Percentiles rank a stretch among this genome's conserved stretches.
Conservation (phyloP, 2,888 invertebrate species). For the Machimus atricapillus region DNA sequence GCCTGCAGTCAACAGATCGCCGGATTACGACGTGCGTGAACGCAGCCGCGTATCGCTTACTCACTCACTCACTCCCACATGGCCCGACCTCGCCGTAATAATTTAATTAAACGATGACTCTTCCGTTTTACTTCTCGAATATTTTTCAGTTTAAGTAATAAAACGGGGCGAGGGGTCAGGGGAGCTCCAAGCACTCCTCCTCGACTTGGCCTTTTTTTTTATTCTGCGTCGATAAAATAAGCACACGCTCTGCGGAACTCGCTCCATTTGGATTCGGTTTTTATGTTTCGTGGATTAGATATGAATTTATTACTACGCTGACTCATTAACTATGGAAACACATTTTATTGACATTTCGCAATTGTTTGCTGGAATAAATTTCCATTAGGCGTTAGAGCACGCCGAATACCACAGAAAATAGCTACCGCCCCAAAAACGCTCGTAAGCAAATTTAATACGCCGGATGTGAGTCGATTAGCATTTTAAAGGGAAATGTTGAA, state of each 20-base stretch:
- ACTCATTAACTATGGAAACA: neutral
- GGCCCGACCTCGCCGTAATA: neutral
- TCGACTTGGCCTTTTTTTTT: neutral
- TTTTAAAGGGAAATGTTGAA: neutral
- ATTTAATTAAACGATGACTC: slow-evolving; percentile 29
- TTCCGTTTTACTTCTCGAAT: slow-evolving; percentile 11
- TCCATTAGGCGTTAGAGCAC: neutral
- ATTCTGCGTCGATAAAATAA: neutral
- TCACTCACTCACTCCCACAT: slow-evolving; percentile 14
- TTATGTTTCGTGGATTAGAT: neutral
- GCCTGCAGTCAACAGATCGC: neutral
- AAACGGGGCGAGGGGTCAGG: neutral
- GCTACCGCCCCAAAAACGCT: neutral
- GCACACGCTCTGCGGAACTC: neutral
- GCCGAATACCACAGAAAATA: neutral
- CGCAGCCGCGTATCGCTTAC: neutral
- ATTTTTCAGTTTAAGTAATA: slow-evolving; percentile 26
- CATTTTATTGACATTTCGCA: neutral
- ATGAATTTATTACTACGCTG: neutral
- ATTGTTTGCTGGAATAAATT: neutral
- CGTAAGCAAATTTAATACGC: neutral
- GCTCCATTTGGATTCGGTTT: neutral
- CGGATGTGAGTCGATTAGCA: neutral
- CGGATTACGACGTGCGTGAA: neutral
- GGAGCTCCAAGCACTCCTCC: neutral